Conservation (phyloP, 2,113 vertebrate genomes). For the Tamias sibiricus region DNA sequence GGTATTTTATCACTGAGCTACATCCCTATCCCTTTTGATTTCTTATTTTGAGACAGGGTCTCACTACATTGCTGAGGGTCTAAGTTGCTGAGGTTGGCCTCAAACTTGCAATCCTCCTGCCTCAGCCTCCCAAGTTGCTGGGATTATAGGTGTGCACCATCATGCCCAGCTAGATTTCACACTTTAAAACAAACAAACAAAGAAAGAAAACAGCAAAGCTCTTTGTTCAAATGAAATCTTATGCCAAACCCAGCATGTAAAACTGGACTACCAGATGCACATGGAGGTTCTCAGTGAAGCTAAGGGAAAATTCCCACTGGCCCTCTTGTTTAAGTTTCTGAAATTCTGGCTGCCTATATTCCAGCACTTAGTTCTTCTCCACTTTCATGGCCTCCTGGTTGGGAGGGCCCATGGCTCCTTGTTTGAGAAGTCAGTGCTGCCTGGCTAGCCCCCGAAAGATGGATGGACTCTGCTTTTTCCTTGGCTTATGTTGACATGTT, state of each 20-base stretch:
- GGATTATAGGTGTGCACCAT: too few species aligned
- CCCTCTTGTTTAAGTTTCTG: not conserved
- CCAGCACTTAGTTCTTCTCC: not conserved
- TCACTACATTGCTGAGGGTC: too few species aligned
- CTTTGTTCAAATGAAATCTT: constrained; percentile 34
- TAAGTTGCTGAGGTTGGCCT: too few species aligned
- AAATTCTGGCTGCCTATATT: not conserved
- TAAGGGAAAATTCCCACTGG: not conserved
- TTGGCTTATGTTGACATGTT: not conserved
- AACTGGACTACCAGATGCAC: not conserved
- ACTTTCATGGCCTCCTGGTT: not conserved
- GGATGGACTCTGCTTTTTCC: not conserved
- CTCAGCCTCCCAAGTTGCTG: too few species aligned
- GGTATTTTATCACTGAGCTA: too few species aligned
- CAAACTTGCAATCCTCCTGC: too few species aligned
- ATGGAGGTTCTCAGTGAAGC: not conserved
- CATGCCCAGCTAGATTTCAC: not conserved
- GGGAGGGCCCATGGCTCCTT: not conserved
- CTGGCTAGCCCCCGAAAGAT: not conserved
- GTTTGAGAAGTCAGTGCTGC: not conserved
- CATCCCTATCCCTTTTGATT: too few species aligned
- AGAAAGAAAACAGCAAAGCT: not conserved
- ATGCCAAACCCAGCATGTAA: not conserved
- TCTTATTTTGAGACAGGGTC: too few species aligned
- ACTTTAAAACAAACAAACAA: not conserved